These are phyloP conservation scores for Taxidea taxus DNA, from an alignment of 2,113 vertebrate species.

Conservation along the genomic window DNA sequence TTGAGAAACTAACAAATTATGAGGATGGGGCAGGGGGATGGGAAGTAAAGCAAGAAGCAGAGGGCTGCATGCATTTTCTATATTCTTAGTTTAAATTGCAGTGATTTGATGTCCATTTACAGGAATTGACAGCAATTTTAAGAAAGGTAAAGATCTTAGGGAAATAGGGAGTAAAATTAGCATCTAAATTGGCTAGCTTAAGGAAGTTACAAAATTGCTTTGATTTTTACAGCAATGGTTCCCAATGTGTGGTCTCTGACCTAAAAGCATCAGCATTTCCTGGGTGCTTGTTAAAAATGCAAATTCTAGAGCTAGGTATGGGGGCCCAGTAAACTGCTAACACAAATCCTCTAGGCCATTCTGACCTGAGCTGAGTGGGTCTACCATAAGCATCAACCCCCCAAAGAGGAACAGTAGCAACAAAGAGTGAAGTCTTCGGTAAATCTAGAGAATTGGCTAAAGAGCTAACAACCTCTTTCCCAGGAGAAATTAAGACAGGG, in stretches of 20 bases:
- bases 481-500: not conserved
- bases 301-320: not conserved
- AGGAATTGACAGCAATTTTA: not conserved
- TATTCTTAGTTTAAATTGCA: not conserved
- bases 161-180: not conserved
- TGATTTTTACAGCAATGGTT: not conserved
- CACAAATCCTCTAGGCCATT: not conserved
- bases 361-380: not conserved
- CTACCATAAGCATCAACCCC: not conserved
- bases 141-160: slow-evolving; percentile 20
- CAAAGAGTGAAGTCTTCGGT: not conserved
- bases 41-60: not conserved
- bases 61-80: not conserved
- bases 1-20: not conserved
- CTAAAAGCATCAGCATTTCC: not conserved
- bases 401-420: not conserved
- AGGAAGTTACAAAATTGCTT: slow-evolving; percentile 1
- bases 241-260: not conserved
- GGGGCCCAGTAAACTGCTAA: not conserved
- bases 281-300: not conserved
- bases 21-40: not conserved
- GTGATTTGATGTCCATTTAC: not conserved
- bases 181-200: slow-evolving; percentile 1
- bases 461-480: not conserved
- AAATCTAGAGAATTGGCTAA: not conserved